Evolutionary conservation across 1,140 invertebrate species (phyloP).

Genomic region (Panagrolaimus sp.): DNA sequence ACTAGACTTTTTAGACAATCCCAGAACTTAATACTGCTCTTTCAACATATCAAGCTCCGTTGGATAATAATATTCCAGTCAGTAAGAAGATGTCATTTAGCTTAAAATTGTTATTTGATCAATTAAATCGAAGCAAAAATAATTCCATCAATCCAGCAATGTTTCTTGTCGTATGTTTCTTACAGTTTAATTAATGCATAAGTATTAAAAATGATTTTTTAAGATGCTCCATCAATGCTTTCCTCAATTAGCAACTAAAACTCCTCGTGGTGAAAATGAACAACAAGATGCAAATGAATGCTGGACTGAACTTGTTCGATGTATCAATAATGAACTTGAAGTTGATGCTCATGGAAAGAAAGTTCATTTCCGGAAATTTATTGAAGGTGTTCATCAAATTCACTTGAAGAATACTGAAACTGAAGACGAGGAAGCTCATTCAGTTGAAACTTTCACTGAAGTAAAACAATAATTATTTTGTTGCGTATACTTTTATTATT

Average conservation of each 20-base stretch:
- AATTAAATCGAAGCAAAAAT: neutral
- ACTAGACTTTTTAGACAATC: slow-evolving; percentile 73
- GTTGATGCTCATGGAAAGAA: slow-evolving; percentile 57
- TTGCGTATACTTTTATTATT: too few relatives aligned
- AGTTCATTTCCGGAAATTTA: slow-evolving; percentile 81
- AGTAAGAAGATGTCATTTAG: slow-evolving; percentile 60
- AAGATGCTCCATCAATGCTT: slow-evolving; percentile 67
- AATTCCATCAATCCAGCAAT: neutral
- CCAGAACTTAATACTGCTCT: slow-evolving; percentile 81
- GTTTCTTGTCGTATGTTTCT: neutral
- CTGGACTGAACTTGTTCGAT: slow-evolving; percentile 87
- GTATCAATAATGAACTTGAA: slow-evolving; percentile 79
- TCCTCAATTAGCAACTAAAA: slow-evolving; percentile 86
- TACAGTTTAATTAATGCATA: neutral
- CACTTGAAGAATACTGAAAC: slow-evolving; percentile 76
- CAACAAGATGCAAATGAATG: slow-evolving; percentile 71
- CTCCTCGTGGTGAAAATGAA: slow-evolving; percentile 71
- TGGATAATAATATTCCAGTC: slow-evolving; percentile 59
- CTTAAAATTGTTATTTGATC: neutral
- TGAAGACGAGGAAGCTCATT: slow-evolving; percentile 73
- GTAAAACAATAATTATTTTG: too few relatives aligned
- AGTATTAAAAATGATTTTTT: neutral
- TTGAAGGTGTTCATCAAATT: slow-evolving; percentile 80
- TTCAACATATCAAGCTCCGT: slow-evolving; percentile 62
- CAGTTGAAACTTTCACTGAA: slow-evolving; percentile 70